Percentiles rank a stretch among this genome's conserved stretches.
These are phyloP conservation scores for Coluber constrictor DNA, from an alignment of 2,797 vertebrate species.

Conservation along the genomic window DNA sequence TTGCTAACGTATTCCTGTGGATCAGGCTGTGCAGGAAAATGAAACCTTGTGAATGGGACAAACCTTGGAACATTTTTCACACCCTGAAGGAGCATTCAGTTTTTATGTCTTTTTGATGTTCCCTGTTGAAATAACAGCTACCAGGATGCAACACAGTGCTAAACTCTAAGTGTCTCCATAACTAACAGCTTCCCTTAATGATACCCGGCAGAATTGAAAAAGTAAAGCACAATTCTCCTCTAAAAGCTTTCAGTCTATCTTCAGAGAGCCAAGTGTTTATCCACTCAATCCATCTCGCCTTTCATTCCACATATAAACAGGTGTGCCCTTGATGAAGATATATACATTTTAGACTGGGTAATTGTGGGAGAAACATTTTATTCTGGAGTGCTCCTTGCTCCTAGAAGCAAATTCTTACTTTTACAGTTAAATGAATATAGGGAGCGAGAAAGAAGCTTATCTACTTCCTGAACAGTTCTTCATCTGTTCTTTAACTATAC, in stretches of 20 bases:
- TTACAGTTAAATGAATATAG: neutral
- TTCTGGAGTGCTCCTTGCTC: neutral
- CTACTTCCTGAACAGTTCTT: slow-evolving; percentile 31
- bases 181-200: slow-evolving; percentile 54
- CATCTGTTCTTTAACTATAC: slow-evolving; percentile 28
- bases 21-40: neutral
- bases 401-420: neutral
- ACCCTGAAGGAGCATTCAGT: neutral
- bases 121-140: slow-evolving; percentile 43
- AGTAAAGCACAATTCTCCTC: slow-evolving; percentile 39
- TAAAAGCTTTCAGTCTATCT: slow-evolving; percentile 58
- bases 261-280: slow-evolving; percentile 40
- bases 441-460: neutral
- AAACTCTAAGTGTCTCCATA: slow-evolving; percentile 25
- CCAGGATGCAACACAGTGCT: slow-evolving; percentile 37
- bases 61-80: neutral
- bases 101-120: slow-evolving; percentile 31
- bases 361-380: neutral
- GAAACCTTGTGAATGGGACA: neutral
- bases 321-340: neutral
- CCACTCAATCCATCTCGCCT: slow-evolving; percentile 26
- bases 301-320: slow-evolving; percentile 25
- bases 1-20: neutral
- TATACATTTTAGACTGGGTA: slow-evolving; percentile 2
- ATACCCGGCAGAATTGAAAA: slow-evolving; percentile 49